Percentiles rank a stretch among this genome's conserved stretches.
Conservation (phyloP, 2,888 invertebrate genomes). For the Amblyteles armatorius region DNA sequence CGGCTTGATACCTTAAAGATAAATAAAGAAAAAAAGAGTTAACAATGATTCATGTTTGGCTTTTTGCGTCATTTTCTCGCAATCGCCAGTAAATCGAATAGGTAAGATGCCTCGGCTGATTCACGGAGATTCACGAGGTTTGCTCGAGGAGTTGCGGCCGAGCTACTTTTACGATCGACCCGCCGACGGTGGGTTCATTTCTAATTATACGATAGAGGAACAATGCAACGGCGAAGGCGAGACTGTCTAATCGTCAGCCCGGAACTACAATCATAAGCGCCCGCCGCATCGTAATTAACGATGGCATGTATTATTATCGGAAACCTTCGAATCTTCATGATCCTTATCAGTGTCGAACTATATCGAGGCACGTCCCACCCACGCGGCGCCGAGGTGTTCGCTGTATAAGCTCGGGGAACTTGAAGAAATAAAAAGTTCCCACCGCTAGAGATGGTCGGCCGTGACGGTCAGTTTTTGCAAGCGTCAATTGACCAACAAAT, state of each 20-base stretch:
- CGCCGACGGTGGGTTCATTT: slow-evolving; percentile 15
- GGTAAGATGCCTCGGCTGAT: slow-evolving; percentile 4
- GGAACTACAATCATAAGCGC: not conserved
- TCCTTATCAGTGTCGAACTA: slow-evolving; percentile 7
- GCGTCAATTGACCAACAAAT: too few species aligned
- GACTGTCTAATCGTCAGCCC: not conserved
- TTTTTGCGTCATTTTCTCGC: slow-evolving; percentile 11
- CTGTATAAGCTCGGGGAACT: slow-evolving; percentile 32
- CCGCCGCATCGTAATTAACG: not conserved
- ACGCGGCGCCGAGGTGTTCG: slow-evolving; percentile 13
- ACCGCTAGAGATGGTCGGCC: slow-evolving; percentile 1
- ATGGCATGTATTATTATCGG: not conserved
- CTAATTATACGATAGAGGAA: slow-evolving; percentile 12
- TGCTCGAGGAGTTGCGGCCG: not conserved
- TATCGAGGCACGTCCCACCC: not conserved
- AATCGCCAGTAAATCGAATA: not conserved
- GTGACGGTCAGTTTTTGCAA: too few species aligned
- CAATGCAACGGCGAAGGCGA: not conserved
- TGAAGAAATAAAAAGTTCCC: slow-evolving; percentile 50
- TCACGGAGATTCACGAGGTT: not conserved
- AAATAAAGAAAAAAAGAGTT: not conserved
- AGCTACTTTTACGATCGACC: slow-evolving; percentile 13
- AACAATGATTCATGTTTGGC: slow-evolving; percentile 8
- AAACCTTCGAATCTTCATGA: not conserved
- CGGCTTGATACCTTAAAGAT: not conserved